A percentile compares a stretch with the other conserved stretches of the same genome.
phyloP scores from a whole-genome alignment of 2,888 invertebrate species.

The Habroteleia sp. region DNA sequence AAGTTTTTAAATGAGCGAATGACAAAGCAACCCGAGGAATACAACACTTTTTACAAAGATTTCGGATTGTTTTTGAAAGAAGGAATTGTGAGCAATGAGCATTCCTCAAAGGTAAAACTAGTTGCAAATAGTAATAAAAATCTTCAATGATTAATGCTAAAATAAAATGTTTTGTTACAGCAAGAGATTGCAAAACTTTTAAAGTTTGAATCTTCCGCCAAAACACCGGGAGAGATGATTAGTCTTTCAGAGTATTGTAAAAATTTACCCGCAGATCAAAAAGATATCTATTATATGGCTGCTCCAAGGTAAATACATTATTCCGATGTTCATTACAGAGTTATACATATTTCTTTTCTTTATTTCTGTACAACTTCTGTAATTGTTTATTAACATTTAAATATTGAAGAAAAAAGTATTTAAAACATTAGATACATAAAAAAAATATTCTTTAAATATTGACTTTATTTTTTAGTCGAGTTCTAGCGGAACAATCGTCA shows the following conservation, averaged over 20 bases:
- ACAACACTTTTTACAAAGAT: conserved; percentile 93
- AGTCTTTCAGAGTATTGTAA: conserved; percentile 91
- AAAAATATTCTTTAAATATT: conserved; percentile 1
- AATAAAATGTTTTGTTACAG: conserved; percentile 79
- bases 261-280: conserved; percentile 89
- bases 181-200: conserved; percentile 95
- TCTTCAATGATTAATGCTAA: too few species aligned
- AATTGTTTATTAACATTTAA: too few species aligned
- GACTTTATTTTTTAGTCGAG: conserved; percentile 84
- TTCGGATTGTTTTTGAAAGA: conserved; percentile 97
- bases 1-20: conserved; percentile 93
- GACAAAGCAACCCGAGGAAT: conserved; percentile 90
- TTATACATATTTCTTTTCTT: too few species aligned
- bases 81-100: conserved; percentile 93
- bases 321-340: too few species aligned
- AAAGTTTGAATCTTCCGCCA: conserved; percentile 94
- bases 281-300: conserved; percentile 94
- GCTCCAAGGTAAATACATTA: too few species aligned
- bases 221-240: conserved; percentile 86
- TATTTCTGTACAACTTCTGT: too few species aligned
- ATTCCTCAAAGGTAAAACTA: conserved; percentile 87
- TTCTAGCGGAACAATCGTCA: conserved; percentile 95
- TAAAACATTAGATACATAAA: conserved; percentile 60
- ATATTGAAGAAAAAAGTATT: too few species aligned
- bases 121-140: too few species aligned